Base-by-base conservation (phyloP, 2,113 vertebrate species). In the Urocolius indicus region DNA sequence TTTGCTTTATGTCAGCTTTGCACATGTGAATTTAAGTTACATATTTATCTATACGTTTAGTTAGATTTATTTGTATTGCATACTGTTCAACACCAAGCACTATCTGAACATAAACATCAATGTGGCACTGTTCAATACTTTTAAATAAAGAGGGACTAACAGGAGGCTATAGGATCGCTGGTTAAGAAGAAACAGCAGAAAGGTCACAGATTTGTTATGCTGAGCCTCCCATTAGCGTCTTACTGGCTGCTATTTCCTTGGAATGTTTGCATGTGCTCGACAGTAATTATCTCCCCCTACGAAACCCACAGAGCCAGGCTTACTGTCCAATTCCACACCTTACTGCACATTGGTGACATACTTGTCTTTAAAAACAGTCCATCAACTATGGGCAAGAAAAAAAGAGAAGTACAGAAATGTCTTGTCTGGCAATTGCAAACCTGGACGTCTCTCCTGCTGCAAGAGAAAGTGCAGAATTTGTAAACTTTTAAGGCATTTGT, bases 241-340 rank as follows among this genome's bases (percentile, higher is more conserved):
- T 78, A 46, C 38, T 23, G 1, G 5, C 19, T 87, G 27, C 73
- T 58, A 26, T 69, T 95, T 87, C 54, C 32, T 48, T 75, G 90
- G 95, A 93, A 95, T 93, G 85, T 82, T 68, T 74, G 83, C 68
- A 62, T 0, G 3, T 69, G 62, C 66, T 79, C 10, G 23, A 90
- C 49, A 75, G 69, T 10, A 86, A 88, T 93, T 89, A 83, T 93
- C 76, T 79, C n/a, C 54, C 54, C n/a, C 74, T 24, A 0, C 55
- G 74, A 95, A 77, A 78, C 69, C n/a, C 83, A 68, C 5, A 32
- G 24, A 82, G 54, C 19, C 6, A 55, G 7, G 57, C 38, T 55
- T 67, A 22, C 69, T 27, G 72, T 82, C 82, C 94, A 92, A 96
- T 95, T 90, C 73, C 69, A 81, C 88, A 88, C 88, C 58, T 92